Evolutionary conservation across 2,797 vertebrate species (phyloP).

Genomic region (Vespertilio murinus): DNA sequence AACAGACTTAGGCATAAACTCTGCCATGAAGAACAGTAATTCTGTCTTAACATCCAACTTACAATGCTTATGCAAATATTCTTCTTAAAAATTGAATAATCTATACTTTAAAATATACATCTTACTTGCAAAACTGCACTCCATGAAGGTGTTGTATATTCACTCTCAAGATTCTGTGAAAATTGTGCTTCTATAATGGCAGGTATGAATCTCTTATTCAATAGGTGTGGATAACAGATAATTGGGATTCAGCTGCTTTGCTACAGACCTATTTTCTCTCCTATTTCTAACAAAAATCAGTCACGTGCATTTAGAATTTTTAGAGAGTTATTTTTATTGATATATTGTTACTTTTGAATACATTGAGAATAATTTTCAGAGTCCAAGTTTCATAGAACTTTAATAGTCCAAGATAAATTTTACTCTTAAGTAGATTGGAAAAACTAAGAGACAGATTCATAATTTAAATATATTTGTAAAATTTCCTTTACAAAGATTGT

Average conservation of each 20-base stretch:
- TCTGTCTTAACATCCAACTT: not conserved
- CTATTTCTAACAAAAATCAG: not conserved
- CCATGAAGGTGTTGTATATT: not conserved
- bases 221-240: constrained; percentile 29
- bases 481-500: not conserved
- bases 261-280: not conserved
- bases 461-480: not conserved
- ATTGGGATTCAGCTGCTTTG: not conserved
- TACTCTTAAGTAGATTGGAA: not conserved
- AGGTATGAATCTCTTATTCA: not conserved
- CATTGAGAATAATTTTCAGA: not conserved
- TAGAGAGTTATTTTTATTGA: not conserved
- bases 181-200: not conserved
- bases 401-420: not conserved
- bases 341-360: not conserved
- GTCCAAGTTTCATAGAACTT: not conserved
- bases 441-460: not conserved
- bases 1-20: not conserved
- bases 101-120: not conserved
- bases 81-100: not conserved
- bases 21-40: not conserved
- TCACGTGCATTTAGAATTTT: not conserved
- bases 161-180: not conserved
- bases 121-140: not conserved
- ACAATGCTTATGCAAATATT: not conserved